Base-by-base conservation (phyloP, 2,888 invertebrate species). In the Coenonympha glycerion region DNA sequence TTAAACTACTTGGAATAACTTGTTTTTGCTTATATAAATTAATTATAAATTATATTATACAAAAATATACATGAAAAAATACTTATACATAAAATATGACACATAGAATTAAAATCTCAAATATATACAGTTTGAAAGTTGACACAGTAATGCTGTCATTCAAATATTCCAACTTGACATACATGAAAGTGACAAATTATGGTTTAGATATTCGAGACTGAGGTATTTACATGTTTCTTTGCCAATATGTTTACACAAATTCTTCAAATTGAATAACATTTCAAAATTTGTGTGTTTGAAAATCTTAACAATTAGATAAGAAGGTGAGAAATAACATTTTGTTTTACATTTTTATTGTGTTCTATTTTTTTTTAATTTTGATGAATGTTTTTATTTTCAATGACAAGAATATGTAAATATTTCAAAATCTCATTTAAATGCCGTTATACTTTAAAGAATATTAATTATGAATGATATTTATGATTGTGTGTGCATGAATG, bases 401-500 rank as follows among this genome's bases (percentile, higher is more conserved):
- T 18, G 6, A 19, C 9, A 41, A 9, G 41, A 26, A 41, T 19
- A 19, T 41, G 41, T 30, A 28, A 28, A 28, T 41, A 41, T 30
- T 26, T 40, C 41, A 18, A 3, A 16, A 8, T 15, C 21, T 37
- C 8, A 6, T 13, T 9, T n/a, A 4, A n/a, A 36, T 39, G 24
- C 2, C 24, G 39, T 21, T 18, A n/a, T 34, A 34, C 34, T 34
- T n/a, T n/a, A n/a, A n/a, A n/a, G n/a, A n/a, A n/a, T n/a, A n/a
- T n/a, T n/a, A n/a, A n/a, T n/a, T n/a, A n/a, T n/a, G n/a, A n/a
- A 8, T 8, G 13, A 33, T 16, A 15, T 6, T 33, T 33, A 16
- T 33, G 33, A 31, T 15, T 40, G 40, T 16, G 41, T 41, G 18
- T 8, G 28, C n/a, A n/a, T 16, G n/a, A 40, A 40, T 41, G 41